These are phyloP conservation scores for Pelusios castaneus DNA, from an alignment of 2,113 vertebrate genomes.

Conservation along the genomic window DNA sequence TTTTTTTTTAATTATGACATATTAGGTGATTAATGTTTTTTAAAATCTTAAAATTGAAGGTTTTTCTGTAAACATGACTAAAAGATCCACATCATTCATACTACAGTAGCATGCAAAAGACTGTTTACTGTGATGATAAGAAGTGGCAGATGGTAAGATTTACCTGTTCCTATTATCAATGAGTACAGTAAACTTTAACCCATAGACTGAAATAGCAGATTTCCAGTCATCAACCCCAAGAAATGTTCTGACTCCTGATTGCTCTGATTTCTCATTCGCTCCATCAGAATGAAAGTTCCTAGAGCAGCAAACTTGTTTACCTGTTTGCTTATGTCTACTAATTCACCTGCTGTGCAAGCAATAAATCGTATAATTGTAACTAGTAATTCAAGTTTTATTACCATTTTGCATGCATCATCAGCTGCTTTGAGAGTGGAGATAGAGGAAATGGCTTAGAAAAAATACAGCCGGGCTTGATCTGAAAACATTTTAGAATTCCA, in stretches of 20 bases:
- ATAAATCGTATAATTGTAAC: background rate
- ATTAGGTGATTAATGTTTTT: background rate
- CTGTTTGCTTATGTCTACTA: slow-evolving; percentile 50
- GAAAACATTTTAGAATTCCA: background rate
- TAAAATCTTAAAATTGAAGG: background rate
- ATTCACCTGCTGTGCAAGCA: slow-evolving; percentile 3
- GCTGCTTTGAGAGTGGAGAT: background rate
- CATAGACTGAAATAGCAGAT: slow-evolving; percentile 54
- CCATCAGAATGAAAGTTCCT: slow-evolving; percentile 61
- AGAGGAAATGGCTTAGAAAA: background rate
- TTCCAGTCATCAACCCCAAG: slow-evolving; percentile 43
- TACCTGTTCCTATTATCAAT: slow-evolving; percentile 38
- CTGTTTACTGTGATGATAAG: background rate
- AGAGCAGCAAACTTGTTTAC: slow-evolving; percentile 70
- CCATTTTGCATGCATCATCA: background rate
- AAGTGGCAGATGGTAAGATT: slow-evolving; percentile 46
- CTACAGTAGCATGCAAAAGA: background rate
- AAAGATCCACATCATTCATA: background rate
- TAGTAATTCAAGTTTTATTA: background rate
- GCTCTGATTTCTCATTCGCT: background rate
- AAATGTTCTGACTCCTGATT: slow-evolving; percentile 50
- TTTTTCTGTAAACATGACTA: background rate
- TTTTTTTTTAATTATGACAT: background rate
- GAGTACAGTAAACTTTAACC: slow-evolving; percentile 6
- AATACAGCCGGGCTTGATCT: background rate